Percentiles rank a stretch among this genome's conserved stretches.
Conservation (phyloP, 2,888 invertebrate genomes). For the Lamellibrachia columna region DNA sequence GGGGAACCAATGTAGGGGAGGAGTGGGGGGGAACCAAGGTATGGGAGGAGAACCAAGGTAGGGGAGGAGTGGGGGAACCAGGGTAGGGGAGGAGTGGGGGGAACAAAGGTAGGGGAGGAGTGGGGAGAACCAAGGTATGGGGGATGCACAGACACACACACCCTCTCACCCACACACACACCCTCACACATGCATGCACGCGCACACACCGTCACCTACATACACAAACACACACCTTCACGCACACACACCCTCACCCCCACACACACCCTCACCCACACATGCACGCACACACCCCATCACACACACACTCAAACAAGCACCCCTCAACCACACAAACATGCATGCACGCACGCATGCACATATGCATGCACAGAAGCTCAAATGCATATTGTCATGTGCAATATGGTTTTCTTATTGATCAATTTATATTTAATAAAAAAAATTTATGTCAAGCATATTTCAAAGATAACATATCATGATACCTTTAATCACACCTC, state of each 20-base stretch:
- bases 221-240: not conserved
- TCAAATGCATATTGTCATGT: not conserved
- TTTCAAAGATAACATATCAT: not conserved
- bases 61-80: too few relatives aligned
- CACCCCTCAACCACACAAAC: not conserved
- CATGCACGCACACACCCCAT: not conserved
- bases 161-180: not conserved
- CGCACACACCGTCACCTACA: too few relatives aligned
- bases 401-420: not conserved
- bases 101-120: too few relatives aligned
- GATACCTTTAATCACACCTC: too few relatives aligned
- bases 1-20: too few relatives aligned
- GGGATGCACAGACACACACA: not conserved
- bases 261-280: not conserved
- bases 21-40: too few relatives aligned
- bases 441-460: not conserved
- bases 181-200: not conserved
- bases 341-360: not conserved
- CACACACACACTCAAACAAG: not conserved
- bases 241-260: not conserved
- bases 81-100: too few relatives aligned
- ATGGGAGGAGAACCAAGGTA: too few relatives aligned
- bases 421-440: not conserved
- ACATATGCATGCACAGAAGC: not conserved
- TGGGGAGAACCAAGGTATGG: constrained; percentile 61